These are phyloP conservation scores for Porphyrio hochstetteri DNA, from an alignment of 2,113 vertebrate genomes.

Conservation along the genomic window DNA sequence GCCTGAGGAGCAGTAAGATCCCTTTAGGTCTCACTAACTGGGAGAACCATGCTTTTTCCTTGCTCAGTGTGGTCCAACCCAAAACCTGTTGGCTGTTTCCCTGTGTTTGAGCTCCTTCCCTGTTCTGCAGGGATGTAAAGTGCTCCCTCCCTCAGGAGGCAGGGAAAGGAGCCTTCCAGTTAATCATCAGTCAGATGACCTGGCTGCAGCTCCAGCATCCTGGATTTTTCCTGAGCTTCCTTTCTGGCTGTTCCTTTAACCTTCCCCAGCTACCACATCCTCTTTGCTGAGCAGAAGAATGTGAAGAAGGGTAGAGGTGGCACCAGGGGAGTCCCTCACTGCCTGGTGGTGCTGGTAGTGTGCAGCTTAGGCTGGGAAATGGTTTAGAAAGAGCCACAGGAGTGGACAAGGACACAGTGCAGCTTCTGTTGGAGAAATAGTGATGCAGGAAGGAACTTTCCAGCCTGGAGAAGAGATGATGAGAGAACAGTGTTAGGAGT, in stretches of 20 bases:
- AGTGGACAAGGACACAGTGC: neutral
- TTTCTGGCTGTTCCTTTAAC: neutral
- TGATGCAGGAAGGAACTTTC: neutral
- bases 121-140: neutral
- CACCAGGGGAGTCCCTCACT: neutral
- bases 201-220: accelerated
- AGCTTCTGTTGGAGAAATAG: neutral
- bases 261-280: neutral
- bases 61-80: neutral
- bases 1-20: neutral
- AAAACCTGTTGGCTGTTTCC: neutral
- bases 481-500: neutral
- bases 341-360: neutral
- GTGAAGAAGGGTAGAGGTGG: neutral
- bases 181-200: neutral
- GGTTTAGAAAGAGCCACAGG: neutral
- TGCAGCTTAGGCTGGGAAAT: neutral
- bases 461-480: neutral
- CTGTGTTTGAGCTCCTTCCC: neutral
- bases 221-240: neutral
- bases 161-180: neutral
- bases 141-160: neutral
- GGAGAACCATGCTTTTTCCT: neutral
- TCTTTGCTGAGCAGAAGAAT: neutral
- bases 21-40: neutral